Evolutionary conservation across 2,797 vertebrate species (phyloP).

Genomic region (Aplochiton taeniatus): DNA sequence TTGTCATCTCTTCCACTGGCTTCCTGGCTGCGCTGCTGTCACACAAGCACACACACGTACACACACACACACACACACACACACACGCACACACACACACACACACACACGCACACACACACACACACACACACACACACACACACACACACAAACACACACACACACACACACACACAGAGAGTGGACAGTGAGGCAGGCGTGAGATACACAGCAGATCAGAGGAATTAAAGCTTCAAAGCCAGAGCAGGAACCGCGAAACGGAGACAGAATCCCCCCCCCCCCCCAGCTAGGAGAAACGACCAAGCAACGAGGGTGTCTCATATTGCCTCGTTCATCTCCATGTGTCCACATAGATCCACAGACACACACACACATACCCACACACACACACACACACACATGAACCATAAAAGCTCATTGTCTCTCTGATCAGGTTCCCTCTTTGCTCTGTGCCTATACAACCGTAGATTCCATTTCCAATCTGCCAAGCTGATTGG

Average conservation of each 20-base stretch:
- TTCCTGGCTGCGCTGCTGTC: conserved; percentile 37
- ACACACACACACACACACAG: conserved; percentile 9
- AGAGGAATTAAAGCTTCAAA: conserved; percentile 62
- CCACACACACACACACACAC: conserved; percentile 24
- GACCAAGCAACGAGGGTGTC: conserved; percentile 38
- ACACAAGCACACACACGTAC: conserved; percentile 26
- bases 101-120: background rate
- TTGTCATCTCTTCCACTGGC: conserved; percentile 28
- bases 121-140: conserved; percentile 23
- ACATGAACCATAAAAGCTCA: conserved; percentile 22
- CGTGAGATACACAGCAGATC: conserved; percentile 60
- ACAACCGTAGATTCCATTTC: conserved; percentile 54
- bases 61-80: conserved; percentile 21
- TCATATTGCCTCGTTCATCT: conserved; percentile 45
- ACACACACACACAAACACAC: conserved; percentile 5
- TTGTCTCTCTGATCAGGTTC: conserved; percentile 52
- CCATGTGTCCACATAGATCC: conserved; percentile 11
- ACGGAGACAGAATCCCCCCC: conserved; percentile 13
- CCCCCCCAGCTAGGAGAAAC: conserved; percentile 34
- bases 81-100: background rate
- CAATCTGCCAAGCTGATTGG: conserved; percentile 62
- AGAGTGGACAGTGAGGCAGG: conserved; percentile 48
- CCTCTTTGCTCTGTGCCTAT: conserved; percentile 34
- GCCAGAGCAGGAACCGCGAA: conserved; percentile 49
- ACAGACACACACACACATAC: no score